Evolutionary conservation across 2,888 invertebrate species (phyloP).

Genomic region (Nemotelus pantherinus): DNA sequence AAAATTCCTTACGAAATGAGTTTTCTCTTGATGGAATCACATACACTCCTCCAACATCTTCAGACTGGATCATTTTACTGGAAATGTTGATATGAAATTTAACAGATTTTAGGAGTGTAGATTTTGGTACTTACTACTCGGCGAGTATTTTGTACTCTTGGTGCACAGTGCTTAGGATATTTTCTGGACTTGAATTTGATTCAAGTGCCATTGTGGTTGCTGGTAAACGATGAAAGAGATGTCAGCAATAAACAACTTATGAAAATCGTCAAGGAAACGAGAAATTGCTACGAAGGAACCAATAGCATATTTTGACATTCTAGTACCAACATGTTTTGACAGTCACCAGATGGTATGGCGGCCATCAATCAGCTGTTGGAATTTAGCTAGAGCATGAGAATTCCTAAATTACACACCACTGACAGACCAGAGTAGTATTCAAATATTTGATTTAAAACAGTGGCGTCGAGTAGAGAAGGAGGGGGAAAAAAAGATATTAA

Average conservation of each 20-base stretch:
- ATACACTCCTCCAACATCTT: slow-evolving; percentile 88
- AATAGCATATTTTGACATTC: neutral
- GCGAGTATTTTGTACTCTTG: slow-evolving; percentile 91
- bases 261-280: neutral
- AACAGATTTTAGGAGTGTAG: neutral
- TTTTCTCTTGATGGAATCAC: slow-evolving; percentile 90
- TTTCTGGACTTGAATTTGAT: slow-evolving; percentile 64
- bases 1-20: slow-evolving; percentile 76
- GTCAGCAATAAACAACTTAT: neutral
- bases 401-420: no score
- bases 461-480: no score
- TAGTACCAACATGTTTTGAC: no score
- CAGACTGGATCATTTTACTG: slow-evolving; percentile 85
- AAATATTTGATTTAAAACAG: no score
- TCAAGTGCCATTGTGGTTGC: slow-evolving; percentile 58
- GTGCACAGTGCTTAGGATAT: slow-evolving; percentile 78
- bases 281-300: neutral
- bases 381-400: no score
- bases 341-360: no score
- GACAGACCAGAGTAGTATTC: no score
- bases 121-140: slow-evolving; percentile 80
- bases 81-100: slow-evolving; percentile 58
- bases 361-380: no score
- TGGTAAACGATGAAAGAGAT: neutral
- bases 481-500: no score